Conservation (phyloP, 2,113 vertebrate species). For the Vidua macroura region DNA sequence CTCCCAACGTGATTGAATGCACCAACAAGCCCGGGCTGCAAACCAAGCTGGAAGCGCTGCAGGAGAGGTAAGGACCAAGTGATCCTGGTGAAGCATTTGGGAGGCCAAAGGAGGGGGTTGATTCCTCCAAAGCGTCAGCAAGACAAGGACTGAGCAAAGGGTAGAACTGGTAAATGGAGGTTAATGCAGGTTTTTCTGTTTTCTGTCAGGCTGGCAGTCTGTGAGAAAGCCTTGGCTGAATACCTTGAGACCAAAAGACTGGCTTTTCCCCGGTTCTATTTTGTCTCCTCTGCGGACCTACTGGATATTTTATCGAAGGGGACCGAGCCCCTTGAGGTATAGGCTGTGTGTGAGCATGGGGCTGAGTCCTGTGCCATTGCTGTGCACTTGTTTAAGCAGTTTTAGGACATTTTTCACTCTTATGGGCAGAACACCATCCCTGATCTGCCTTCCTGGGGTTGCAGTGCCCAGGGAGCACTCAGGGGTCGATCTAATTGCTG, state of each 20-base stretch:
- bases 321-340: constrained; percentile 72
- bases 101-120: background rate
- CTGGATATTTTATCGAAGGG: constrained; percentile 79
- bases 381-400: fast-evolving
- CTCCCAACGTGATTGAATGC: constrained; percentile 75
- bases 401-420: background rate
- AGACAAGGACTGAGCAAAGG: background rate
- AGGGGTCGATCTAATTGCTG: background rate
- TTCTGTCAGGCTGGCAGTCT: constrained; percentile 59
- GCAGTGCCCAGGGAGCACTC: fast-evolving
- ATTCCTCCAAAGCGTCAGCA: background rate
- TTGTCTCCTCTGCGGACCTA: constrained; percentile 76
- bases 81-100: background rate
- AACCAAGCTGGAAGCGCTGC: constrained; percentile 61
- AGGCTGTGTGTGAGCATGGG: background rate
- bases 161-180: fast-evolving
- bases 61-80: constrained; percentile 61
- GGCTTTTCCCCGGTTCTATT: constrained; percentile 79
- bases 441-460: background rate
- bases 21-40: constrained; percentile 75
- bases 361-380: background rate
- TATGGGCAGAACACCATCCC: fast-evolving
- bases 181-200: background rate
- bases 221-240: constrained; percentile 78
- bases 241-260: constrained; percentile 77